Evolutionary conservation across 1,140 invertebrate species (phyloP).

Genomic region (Aphaenogaster ashmeadi): DNA sequence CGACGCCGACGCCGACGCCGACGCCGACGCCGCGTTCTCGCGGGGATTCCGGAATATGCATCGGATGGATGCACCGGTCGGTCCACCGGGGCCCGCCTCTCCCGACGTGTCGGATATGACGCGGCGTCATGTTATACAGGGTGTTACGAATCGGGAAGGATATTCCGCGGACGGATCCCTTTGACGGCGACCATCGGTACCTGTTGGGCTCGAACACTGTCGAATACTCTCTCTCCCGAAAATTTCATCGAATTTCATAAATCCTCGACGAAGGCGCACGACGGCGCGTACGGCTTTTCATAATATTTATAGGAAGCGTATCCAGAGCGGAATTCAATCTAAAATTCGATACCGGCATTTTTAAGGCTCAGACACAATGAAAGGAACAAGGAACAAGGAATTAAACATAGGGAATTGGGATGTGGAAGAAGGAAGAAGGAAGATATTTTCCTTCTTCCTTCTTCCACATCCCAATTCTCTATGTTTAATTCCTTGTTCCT

Average conservation of each 20-base stretch:
- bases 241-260: neutral
- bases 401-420: too few relatives aligned
- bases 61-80: conserved; percentile 11
- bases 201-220: neutral
- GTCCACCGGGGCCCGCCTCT: neutral
- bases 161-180: conserved; percentile 1
- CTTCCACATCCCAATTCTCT: too few relatives aligned
- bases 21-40: conserved; percentile 12
- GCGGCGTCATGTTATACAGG: neutral
- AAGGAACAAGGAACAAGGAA: too few relatives aligned
- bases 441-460: too few relatives aligned
- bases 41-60: conserved; percentile 39
- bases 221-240: neutral
- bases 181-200: neutral
- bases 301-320: neutral
- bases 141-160: conserved; percentile 4
- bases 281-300: neutral
- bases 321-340: neutral
- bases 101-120: conserved; percentile 20
- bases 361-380: too few relatives aligned
- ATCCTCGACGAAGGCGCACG: neutral
- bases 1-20: neutral
- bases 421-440: too few relatives aligned
- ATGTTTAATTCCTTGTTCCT: too few relatives aligned
- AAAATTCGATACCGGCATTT: neutral